Conservation (phyloP, 2,113 vertebrate genomes). For the Procavia capensis region DNA sequence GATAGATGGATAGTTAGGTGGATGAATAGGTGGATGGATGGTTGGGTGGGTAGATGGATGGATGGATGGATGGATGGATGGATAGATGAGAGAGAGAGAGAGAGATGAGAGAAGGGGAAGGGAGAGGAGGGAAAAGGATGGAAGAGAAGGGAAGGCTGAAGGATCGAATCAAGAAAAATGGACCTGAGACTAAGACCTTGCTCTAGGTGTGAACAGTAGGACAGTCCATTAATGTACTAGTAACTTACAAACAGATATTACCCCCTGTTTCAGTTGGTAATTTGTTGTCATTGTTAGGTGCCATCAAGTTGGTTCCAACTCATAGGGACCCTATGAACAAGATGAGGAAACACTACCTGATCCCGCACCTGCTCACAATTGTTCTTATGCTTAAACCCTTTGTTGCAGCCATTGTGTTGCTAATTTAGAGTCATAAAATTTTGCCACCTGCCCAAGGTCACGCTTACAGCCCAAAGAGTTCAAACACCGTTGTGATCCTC, state of each 20-base stretch:
- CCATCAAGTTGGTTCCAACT: too few relatives aligned
- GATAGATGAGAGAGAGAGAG: accelerated
- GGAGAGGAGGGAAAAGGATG: accelerated
- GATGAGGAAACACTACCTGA: too few relatives aligned
- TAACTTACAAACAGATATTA: not conserved
- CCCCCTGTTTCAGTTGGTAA: not conserved
- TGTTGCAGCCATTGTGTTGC: too few relatives aligned
- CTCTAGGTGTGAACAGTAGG: not conserved
- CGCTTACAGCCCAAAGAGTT: not conserved
- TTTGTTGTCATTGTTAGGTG: too few relatives aligned
- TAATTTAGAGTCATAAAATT: not conserved
- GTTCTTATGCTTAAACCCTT: too few relatives aligned
- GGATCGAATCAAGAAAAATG: not conserved
- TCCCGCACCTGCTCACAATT: too few relatives aligned
- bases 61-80: too few relatives aligned
- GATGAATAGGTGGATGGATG: too few relatives aligned
- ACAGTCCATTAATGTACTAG: not conserved
- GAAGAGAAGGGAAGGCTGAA: not conserved
- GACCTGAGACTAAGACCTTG: not conserved
- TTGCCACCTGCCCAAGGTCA: not conserved
- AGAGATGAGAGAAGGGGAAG: too few relatives aligned
- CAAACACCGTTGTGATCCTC: not conserved
- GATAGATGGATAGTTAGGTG: too few relatives aligned
- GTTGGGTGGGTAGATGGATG: not conserved
- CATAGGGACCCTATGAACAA: too few relatives aligned